Base-by-base conservation (phyloP, 2,888 invertebrate species). In the Molanna angustata region DNA sequence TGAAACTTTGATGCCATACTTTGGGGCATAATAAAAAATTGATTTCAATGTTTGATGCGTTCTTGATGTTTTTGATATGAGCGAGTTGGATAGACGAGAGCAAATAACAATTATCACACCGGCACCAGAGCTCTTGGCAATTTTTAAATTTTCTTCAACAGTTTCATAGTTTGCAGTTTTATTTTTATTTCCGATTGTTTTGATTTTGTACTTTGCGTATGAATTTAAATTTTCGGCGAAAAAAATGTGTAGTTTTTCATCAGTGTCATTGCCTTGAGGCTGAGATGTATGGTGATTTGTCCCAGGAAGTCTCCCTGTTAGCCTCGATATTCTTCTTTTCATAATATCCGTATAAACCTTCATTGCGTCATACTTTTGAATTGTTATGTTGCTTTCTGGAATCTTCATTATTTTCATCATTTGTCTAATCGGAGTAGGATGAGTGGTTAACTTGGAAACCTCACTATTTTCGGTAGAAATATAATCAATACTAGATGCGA, bases 1-100 rank as follows among this genome's bases (percentile, higher is more conserved):
- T 1, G 79, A 73, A 13, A 82, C 69, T 73, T 80, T 75, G 3
- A 79, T 61, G 35, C 69, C 65, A 58, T 73, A 67, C 51, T 67
- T 67, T 13, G 67, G 65, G 6, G 78, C 78, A 31, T 47, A 31
- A 11, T 50, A 41, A 3, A 59, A 54, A 31, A 55, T 22, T 13
- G 33, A 14, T 20, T 44, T 55, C 6, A 55, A 22, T 1, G 47
- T 55, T 31, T 37, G 41, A 41, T 55, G 55, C 2, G 42, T 41
- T 13, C 43, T 31, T 18, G 50, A 35, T 11, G 51, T 55, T 51
- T 55, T 50, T 9, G 55, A 47, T 22, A 51, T 48, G 6, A 47
- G 37, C 3, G 55, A 51, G 16, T 43, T 37, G 6, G 55, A 55
- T 21, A 56, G 20, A 16, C 42, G 48, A 1, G 52, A 32, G 35